Evolutionary conservation across 30 jellyfish, hydroid and myxozoan genomes (phyloP), one percentile per base, ranked within the genome.

Genomic region (Aurelia aurita complex sp. Pacific): DNA sequence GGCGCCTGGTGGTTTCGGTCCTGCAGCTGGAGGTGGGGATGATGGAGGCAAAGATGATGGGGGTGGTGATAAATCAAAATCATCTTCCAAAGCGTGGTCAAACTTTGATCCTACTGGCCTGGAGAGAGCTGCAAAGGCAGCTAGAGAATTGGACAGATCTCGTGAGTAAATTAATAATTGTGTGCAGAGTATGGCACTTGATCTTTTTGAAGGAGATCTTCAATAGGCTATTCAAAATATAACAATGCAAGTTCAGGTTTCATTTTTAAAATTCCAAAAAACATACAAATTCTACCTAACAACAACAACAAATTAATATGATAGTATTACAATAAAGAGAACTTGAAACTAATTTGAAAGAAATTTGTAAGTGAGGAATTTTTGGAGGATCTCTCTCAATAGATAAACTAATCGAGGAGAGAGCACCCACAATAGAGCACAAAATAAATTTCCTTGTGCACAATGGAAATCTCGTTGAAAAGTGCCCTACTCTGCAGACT

Each of bases 71-170:
- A 70, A 32, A 33, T 81, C 77, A 3, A 69, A 72, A 16, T 92
- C 72, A 16, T 81, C 97, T 54, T 94, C 98, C 23, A 88, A 83
- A 67, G 96, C 96, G 3, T 94, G 98, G 98, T 70, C 97, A 34
- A 94, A 96, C 74, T 96, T 96, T 76, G 99, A 96, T 67, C 99
- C 99, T 32, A 84, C 99, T 38, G 99, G 99, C 23, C 57, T 96
- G 80, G 99, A 96, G 67, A 77, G 99, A 87, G 99, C 99, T 17
- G 99, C 99, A 4, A 96, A 87, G 62, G 98, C 99, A 1, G 99
- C 99, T 35, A 90, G 97, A 79, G 96, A 96, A 33, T 91, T 96
- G 10, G 98, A 96, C 65, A 80, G 94, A 79, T 85, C 98, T 57
- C 73, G 98, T 94, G 52, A 83, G 96, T 79, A 36, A 4, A 34